Conservation (phyloP, 2,797 vertebrate species). For the Aphelocoma californica region DNA sequence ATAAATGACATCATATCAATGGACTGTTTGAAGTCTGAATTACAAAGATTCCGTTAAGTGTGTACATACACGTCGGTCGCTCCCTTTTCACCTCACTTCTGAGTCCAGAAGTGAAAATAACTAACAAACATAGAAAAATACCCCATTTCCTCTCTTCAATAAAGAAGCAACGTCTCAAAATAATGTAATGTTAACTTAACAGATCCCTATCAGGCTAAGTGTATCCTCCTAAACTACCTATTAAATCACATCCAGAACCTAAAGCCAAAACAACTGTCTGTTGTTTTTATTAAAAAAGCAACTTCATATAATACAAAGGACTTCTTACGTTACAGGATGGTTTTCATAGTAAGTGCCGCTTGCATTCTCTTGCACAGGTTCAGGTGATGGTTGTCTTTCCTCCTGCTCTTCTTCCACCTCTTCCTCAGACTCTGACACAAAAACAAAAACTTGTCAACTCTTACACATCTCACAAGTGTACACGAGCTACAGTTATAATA, state of each 20-base stretch:
- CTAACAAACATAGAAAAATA: background rate
- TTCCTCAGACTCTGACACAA: conserved; percentile 90
- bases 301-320: background rate
- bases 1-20: rapidly evolving
- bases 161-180: background rate
- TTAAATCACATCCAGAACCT: background rate
- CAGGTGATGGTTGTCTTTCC: conserved; percentile 89
- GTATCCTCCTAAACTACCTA: background rate
- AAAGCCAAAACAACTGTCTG: background rate
- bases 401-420: conserved; percentile 94
- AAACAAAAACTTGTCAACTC: background rate
- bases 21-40: rapidly evolving
- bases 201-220: background rate
- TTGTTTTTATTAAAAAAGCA: background rate
- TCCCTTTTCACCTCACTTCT: background rate
- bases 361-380: conserved; percentile 89
- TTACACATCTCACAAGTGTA: background rate
- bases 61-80: rapidly evolving
- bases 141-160: background rate
- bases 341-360: conserved; percentile 88
- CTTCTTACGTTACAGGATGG: conserved; percentile 88
- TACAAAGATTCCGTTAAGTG: background rate
- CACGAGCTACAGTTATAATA: background rate
- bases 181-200: rapidly evolving
- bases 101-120: background rate